These are phyloP conservation scores for Musca domestica DNA, from an alignment of 1,140 invertebrate genomes.

Conservation along the genomic window DNA sequence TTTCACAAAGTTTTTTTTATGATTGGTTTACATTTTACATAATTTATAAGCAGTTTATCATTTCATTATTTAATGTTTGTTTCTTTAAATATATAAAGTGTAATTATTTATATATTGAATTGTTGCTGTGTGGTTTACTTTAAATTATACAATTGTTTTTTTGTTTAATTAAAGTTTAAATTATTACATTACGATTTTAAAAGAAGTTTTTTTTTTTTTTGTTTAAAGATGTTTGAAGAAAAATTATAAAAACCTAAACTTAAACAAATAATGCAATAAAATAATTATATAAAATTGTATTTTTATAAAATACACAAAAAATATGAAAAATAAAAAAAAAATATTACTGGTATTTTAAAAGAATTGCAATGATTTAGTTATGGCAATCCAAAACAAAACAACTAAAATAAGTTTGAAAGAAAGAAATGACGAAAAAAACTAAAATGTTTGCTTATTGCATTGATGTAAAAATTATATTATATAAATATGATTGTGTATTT, in stretches of 20 bases:
- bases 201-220: not conserved
- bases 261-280: not conserved
- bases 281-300: not conserved
- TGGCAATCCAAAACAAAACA: not conserved
- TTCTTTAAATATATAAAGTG: slow-evolving; percentile 18
- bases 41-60: slow-evolving; percentile 21
- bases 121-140: not conserved
- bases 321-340: not conserved
- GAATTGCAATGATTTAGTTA: not conserved
- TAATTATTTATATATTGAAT: slow-evolving; percentile 17
- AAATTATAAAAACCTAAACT: slow-evolving; percentile 4
- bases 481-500: slow-evolving; percentile 1
- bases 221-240: not conserved
- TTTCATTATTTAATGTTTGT: not conserved
- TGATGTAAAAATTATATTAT: too few species aligned
- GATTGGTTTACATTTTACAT: slow-evolving; percentile 21
- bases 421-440: not conserved
- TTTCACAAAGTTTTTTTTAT: slow-evolving; percentile 1
- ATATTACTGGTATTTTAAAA: not conserved
- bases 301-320: slow-evolving; percentile 17
- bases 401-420: not conserved
- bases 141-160: slow-evolving; percentile 16
- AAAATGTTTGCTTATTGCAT: not conserved
- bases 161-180: slow-evolving; percentile 3
- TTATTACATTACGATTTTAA: not conserved